Percentiles rank a stretch among this genome's conserved stretches.
These are phyloP conservation scores for Cephus spinipes DNA, from an alignment of 2,888 invertebrate species.

Conservation along the genomic window DNA sequence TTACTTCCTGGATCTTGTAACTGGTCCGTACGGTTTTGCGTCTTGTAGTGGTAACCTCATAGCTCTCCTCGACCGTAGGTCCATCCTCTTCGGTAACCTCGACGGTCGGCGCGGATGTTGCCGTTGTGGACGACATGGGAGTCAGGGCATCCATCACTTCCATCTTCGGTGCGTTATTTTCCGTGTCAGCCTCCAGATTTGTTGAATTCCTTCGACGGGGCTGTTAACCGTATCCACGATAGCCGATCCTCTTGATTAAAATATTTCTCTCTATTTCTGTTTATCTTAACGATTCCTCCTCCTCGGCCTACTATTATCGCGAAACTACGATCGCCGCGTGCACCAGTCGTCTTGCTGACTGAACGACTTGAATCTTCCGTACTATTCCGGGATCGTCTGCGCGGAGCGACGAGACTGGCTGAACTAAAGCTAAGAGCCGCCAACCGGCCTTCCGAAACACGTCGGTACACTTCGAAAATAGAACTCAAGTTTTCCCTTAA, in stretches of 20 bases:
- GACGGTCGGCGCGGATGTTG: slow-evolving; percentile 34
- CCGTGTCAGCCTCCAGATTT: slow-evolving; percentile 40
- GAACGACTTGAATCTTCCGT: slow-evolving; percentile 12
- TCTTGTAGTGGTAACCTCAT: slow-evolving; percentile 63
- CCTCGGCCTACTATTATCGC: slow-evolving; percentile 14
- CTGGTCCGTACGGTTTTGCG: slow-evolving; percentile 62
- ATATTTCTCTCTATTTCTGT: slow-evolving; percentile 7
- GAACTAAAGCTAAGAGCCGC: slow-evolving; percentile 42
- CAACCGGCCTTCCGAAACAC: slow-evolving; percentile 32
- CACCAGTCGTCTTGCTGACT: slow-evolving; percentile 9
- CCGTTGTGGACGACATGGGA: slow-evolving; percentile 35
- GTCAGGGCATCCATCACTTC: slow-evolving; percentile 59
- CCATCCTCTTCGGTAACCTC: slow-evolving; percentile 49
- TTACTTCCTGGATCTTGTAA: slow-evolving; percentile 64
- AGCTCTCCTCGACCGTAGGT: slow-evolving; percentile 61
- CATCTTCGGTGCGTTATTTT: slow-evolving; percentile 46
- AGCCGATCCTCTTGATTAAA: not conserved
- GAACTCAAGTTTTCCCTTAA: slow-evolving; percentile 54
- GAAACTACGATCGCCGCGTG: slow-evolving; percentile 3
- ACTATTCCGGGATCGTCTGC: slow-evolving; percentile 59
- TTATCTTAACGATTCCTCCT: not conserved
- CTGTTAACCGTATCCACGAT: slow-evolving; percentile 2
- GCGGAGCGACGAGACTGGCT: slow-evolving; percentile 57
- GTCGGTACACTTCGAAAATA: slow-evolving; percentile 58
- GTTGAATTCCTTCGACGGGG: slow-evolving; percentile 8